Conservation (phyloP, 2,888 invertebrate species). For the Unio delphinus region DNA sequence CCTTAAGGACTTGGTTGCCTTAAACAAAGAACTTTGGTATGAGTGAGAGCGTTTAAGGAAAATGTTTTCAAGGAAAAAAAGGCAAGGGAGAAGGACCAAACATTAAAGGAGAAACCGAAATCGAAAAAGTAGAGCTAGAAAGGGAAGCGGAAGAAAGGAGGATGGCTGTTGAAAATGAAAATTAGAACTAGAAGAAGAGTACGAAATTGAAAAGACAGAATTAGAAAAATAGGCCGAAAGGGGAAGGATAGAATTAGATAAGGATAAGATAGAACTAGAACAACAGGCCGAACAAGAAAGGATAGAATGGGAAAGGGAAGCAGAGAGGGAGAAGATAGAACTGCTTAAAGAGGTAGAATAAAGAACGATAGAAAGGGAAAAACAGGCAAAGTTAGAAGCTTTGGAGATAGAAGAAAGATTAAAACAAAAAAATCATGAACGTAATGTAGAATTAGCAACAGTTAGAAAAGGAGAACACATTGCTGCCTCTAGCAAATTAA, state of each 20-base stretch:
- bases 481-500: too few relatives aligned
- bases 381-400: slow-evolving; percentile 1
- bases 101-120: background rate
- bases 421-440: slow-evolving; percentile 8
- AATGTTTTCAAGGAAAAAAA: too few relatives aligned
- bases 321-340: slow-evolving; percentile 6
- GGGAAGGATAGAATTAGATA: too few relatives aligned
- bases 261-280: too few relatives aligned
- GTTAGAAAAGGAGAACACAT: too few relatives aligned
- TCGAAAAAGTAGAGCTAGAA: background rate
- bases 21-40: too few relatives aligned
- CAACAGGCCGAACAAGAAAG: background rate
- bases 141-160: background rate
- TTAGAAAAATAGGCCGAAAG: background rate
- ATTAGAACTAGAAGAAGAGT: background rate
- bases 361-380: slow-evolving; percentile 4
- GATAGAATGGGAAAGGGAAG: slow-evolving; percentile 3
- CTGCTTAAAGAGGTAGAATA: slow-evolving; percentile 3
- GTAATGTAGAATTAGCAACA: background rate
- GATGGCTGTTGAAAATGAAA: background rate
- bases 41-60: too few relatives aligned
- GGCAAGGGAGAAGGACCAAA: too few relatives aligned
- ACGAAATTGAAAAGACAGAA: background rate
- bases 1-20: too few relatives aligned
- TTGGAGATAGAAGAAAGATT: slow-evolving; percentile 9